Percentiles rank a stretch among this genome's conserved stretches.
Conservation (phyloP, 1,140 invertebrate genomes). For the Apis dorsata region DNA sequence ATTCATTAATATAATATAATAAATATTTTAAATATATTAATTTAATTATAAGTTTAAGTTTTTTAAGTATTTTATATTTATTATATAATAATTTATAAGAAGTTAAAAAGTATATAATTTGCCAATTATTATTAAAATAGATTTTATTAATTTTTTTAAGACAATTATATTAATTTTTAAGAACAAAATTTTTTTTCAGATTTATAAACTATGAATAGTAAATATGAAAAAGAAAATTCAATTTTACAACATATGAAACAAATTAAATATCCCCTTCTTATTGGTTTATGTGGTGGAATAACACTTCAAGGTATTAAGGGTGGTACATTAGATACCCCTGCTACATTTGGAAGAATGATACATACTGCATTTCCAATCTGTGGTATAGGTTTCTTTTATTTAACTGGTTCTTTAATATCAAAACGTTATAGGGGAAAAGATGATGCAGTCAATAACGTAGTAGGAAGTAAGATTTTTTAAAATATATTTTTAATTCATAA, state of each 20-base stretch:
- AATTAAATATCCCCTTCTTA: constrained; percentile 70
- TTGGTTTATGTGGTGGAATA: fast-evolving
- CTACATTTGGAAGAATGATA: constrained; percentile 72
- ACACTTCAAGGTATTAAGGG: fast-evolving
- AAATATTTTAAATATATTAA: background rate
- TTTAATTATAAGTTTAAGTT: background rate
- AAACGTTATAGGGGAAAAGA: constrained; percentile 84
- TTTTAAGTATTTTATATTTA: too few species aligned
- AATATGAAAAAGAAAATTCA: constrained; percentile 82
- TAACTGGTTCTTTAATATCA: constrained; percentile 81
- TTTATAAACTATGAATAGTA: background rate
- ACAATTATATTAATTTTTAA: background rate
- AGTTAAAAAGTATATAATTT: background rate
- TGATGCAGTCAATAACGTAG: constrained; percentile 78
- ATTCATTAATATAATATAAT: too few species aligned
- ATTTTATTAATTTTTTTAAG: background rate
- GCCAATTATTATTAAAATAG: background rate
- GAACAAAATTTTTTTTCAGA: background rate
- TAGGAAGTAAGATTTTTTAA: constrained; percentile 64
- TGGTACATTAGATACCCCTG: constrained; percentile 55
- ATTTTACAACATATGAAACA: constrained; percentile 82
- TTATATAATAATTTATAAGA: too few species aligned
- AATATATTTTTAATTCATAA: background rate
- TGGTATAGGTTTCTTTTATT: constrained; percentile 82
- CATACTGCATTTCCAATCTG: constrained; percentile 79